Conservation (phyloP, 2,113 vertebrate genomes). For the Brienomyrus longianalis region DNA sequence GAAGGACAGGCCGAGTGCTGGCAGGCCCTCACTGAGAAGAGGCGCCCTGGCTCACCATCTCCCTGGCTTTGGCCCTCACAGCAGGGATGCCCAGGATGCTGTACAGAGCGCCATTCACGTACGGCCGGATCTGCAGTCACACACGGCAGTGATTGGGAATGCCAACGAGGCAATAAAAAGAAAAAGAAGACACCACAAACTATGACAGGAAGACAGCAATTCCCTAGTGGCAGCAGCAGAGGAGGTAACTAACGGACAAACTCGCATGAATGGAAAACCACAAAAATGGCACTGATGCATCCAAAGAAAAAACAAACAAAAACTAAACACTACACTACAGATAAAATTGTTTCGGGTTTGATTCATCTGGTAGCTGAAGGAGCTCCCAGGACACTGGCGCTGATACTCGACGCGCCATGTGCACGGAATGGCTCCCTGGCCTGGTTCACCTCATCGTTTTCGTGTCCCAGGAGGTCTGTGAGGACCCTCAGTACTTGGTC, state of each 20-base stretch:
- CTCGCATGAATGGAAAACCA: background rate
- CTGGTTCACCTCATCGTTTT: slow-evolving; percentile 80
- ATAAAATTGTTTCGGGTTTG: background rate
- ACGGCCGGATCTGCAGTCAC: slow-evolving; percentile 72
- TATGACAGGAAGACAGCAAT: background rate
- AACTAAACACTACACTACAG: background rate
- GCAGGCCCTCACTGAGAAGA: background rate
- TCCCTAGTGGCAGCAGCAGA: background rate
- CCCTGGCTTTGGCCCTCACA: slow-evolving; percentile 81
- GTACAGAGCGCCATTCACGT: slow-evolving; percentile 89
- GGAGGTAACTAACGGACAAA: background rate
- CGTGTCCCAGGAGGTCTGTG: slow-evolving; percentile 86
- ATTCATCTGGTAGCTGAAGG: background rate
- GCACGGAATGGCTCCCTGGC: background rate
- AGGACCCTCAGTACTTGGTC: slow-evolving; percentile 80
- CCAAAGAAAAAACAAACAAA: background rate
- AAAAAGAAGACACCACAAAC: background rate
- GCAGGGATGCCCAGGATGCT: slow-evolving; percentile 80
- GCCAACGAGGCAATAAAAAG: background rate
- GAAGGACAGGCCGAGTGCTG: no score
- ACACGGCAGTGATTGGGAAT: background rate
- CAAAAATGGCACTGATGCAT: background rate
- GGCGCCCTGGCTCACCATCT: slow-evolving; percentile 73
- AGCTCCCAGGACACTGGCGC: background rate
- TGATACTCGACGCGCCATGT: background rate